These are phyloP conservation scores for Caerostris extrusa DNA, from an alignment of 1,140 invertebrate species.

Conservation along the genomic window DNA sequence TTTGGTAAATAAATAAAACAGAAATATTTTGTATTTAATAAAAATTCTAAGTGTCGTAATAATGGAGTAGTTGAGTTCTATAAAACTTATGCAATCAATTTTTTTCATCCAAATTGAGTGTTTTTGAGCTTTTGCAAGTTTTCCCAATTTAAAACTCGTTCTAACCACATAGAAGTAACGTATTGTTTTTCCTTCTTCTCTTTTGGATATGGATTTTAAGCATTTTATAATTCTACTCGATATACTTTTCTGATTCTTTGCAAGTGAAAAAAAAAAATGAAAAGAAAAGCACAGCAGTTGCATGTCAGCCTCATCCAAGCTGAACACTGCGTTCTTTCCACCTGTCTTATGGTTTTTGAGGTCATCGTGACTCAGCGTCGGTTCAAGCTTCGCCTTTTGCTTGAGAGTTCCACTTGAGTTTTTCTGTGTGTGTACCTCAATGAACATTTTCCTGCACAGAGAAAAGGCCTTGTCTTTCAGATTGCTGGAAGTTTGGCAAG, in stretches of 20 bases:
- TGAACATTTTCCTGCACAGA: conserved; percentile 42
- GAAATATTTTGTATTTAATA: too few species aligned
- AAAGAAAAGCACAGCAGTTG: not conserved
- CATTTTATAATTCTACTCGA: not conserved
- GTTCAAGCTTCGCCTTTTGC: conserved; percentile 49
- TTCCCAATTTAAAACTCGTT: not conserved
- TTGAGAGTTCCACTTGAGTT: conserved; percentile 16
- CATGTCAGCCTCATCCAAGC: conserved; percentile 48
- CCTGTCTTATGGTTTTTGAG: conserved; percentile 74
- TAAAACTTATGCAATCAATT: too few species aligned
- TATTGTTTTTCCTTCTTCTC: not conserved
- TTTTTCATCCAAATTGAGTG: too few species aligned
- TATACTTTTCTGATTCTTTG: not conserved
- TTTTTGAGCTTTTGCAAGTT: not conserved
- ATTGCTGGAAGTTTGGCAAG: conserved; percentile 71
- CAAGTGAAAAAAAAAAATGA: not conserved
- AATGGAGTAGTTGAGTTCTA: too few species aligned
- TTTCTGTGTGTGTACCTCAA: not conserved
- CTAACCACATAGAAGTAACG: not conserved
- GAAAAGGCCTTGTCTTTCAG: conserved; percentile 57
- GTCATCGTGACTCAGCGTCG: conserved; percentile 69
- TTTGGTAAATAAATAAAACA: too few species aligned
- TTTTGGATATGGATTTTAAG: not conserved
- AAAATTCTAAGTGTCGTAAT: too few species aligned
- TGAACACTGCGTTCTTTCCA: conserved; percentile 39